Percentiles rank a stretch among this genome's conserved stretches.
phyloP scores from a whole-genome alignment of 2,113 vertebrate genomes.

The Bolborhynchus lineola region DNA sequence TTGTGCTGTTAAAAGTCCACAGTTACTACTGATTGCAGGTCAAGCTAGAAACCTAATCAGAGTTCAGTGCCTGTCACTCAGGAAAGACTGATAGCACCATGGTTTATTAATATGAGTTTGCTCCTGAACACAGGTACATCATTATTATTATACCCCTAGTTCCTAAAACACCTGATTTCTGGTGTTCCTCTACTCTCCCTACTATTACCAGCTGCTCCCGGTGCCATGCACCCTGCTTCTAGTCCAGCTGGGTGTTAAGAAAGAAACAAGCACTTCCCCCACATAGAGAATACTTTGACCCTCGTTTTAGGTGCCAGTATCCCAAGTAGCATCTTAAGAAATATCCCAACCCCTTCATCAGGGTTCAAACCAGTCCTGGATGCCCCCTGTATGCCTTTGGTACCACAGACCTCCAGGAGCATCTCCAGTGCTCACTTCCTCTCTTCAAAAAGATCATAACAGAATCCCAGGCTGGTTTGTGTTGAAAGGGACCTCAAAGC shows the following conservation, averaged over 20 bases:
- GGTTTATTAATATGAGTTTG: not conserved
- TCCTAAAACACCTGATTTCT: not conserved
- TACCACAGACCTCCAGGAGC: not conserved
- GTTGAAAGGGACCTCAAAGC: not conserved
- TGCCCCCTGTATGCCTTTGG: not conserved
- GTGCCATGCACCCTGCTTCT: not conserved
- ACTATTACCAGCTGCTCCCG: not conserved
- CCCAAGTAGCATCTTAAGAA: not conserved
- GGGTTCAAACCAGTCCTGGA: not conserved
- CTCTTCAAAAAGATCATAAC: not conserved
- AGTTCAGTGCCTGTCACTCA: not conserved
- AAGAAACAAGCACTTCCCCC: not conserved
- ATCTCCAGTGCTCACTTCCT: not conserved
- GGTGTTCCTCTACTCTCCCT: not conserved
- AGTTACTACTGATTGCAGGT: not conserved
- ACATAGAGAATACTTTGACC: not conserved
- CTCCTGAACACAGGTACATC: not conserved
- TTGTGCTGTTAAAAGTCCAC: not conserved
- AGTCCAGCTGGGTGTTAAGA: not conserved
- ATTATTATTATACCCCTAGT: not conserved
- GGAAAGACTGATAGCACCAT: not conserved
- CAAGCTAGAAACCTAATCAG: not conserved
- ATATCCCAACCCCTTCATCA: too few relatives aligned
- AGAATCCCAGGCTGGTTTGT: not conserved
- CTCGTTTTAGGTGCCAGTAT: not conserved